Base-by-base conservation (phyloP, 2,888 invertebrate species). In the Hydraecia micacea region DNA sequence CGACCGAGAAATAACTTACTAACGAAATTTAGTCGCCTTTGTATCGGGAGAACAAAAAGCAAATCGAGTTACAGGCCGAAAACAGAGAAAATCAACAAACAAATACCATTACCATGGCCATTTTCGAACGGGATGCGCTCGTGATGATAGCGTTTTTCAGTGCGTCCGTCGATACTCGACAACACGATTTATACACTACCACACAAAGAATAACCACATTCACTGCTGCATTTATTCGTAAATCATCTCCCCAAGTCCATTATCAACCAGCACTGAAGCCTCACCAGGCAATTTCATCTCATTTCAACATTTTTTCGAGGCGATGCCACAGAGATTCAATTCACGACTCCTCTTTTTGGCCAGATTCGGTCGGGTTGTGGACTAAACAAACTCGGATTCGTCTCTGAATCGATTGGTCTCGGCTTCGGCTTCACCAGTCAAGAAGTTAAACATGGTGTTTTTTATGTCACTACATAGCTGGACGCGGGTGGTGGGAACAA, bases 21-120 rank as follows among this genome's bases (percentile, higher is more conserved):
- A 96, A 97, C 96, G 93, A 96, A 96, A 95, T 96, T 96, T 97
- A 94, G 92, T 92, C 90, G 91, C 94, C 93, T 94, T 96, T 96
- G 96, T 96, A 90, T 86, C 75, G 77, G 77, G 80, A 84, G 91
- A 89, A 95, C 94, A 96, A 97, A 97, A 97, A 97, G 93, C 95
- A 96, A 97, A 97, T 97, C 97, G 95, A 97, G 97, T 97, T 97
- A 97, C 95, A 90, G 93, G 86, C 91, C 94, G 85, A 95, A 96
- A 97, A 96, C 95, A 96, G 96, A 96, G 93, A 96, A 95, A 97
- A 97, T 96, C 95, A 92, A 96, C 96, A 92, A 93, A 96, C 96
- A 96, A 96, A 97, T 93, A 96, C 93, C 92, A 96, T 96, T 96
- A 96, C 90, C 94, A 96, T 95, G 96, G 96, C 94, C 94, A 95